Base-by-base conservation (phyloP, 2,888 invertebrate species). In the Drosophila putrida region DNA sequence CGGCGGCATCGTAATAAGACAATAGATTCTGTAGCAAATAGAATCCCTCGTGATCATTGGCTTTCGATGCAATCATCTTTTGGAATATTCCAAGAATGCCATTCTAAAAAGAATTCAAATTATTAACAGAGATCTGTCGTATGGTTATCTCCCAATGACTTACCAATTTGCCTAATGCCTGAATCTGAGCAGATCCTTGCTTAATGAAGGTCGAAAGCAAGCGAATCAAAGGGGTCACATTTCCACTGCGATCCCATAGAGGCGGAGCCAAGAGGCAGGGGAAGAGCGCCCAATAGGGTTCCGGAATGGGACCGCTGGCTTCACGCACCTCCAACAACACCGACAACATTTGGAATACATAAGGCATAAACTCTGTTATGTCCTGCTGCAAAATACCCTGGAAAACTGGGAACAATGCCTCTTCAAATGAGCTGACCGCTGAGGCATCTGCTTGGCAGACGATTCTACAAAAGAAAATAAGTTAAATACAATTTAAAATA, bases 341-440 rank as follows among this genome's bases (percentile, higher is more conserved):
- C 0, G 98, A 97, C 41, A 99, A 93, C 93, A 99, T 96, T 96
- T 99, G 99, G 92, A 99, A 99, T 49, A 98, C 98, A 93, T 99
- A 99, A 0, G 99, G 99, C 93, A 99, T 97, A 93, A 99, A 99
- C 92, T 99, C 99, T 95, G 94, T 28, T 92, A 94, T 96, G 92
- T 99, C 99, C 90, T 98, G 96, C 82, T 97, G 97, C 15, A 99
- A 93, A 81, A 99, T 98, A 58, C 96, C 96, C 93, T 99, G 98
- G 92, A 99, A 99, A 79, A 98, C 96, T 6, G 98, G 98, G 90
- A 99, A 98, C 13, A 99, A 93, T 0, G 96, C 96, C 89, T 96
- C 96, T 93, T 99, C 98, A 93, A 99, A 99, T 0, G 96, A 96
- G 9, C 95, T 93, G 9, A 98, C 97, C 10, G 97, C 96, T 43